Evolutionary conservation across 1,140 invertebrate genomes (phyloP).

Genomic region (Drosophila albomicans): DNA sequence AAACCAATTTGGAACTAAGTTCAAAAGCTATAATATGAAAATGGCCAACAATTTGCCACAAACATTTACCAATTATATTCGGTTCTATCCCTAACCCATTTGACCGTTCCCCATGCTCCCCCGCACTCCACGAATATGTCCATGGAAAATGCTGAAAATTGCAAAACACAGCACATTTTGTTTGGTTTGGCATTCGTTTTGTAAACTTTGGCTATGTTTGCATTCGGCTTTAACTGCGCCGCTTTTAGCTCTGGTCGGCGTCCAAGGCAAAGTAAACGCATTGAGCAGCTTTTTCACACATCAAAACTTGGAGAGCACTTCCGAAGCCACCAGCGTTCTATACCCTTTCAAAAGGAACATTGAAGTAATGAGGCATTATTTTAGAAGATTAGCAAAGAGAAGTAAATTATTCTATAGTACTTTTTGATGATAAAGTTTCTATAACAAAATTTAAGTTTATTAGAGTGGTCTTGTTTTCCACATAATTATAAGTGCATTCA

Average conservation of each 20-base stretch:
- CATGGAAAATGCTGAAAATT: slow-evolving; percentile 25
- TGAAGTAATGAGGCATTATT: too few species aligned
- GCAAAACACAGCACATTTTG: slow-evolving; percentile 41
- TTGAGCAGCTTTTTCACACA: slow-evolving; percentile 23
- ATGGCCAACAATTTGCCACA: slow-evolving; percentile 66
- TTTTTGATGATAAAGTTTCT: too few species aligned
- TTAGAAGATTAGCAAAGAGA: too few species aligned
- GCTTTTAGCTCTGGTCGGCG: slow-evolving; percentile 22
- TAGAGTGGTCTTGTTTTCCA: too few species aligned
- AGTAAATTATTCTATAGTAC: too few species aligned
- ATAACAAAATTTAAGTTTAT: too few species aligned
- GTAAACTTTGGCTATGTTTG: slow-evolving; percentile 43
- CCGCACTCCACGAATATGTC: background rate
- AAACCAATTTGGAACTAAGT: slow-evolving; percentile 71
- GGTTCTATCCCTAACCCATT: slow-evolving; percentile 27
- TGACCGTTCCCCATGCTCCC: background rate
- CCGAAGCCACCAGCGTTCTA: background rate
- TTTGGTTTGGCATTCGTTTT: slow-evolving; percentile 47
- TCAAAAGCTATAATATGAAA: slow-evolving; percentile 64
- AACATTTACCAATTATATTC: slow-evolving; percentile 72
- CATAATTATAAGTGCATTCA: too few species aligned
- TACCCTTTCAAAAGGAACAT: background rate
- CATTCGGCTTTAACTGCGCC: slow-evolving; percentile 40
- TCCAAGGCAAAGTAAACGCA: slow-evolving; percentile 20
- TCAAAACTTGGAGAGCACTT: slow-evolving; percentile 21